Percentiles rank a stretch among this genome's conserved stretches.
These are phyloP conservation scores for Vireo griseus DNA, from an alignment of 2,797 vertebrate genomes.

Conservation along the genomic window DNA sequence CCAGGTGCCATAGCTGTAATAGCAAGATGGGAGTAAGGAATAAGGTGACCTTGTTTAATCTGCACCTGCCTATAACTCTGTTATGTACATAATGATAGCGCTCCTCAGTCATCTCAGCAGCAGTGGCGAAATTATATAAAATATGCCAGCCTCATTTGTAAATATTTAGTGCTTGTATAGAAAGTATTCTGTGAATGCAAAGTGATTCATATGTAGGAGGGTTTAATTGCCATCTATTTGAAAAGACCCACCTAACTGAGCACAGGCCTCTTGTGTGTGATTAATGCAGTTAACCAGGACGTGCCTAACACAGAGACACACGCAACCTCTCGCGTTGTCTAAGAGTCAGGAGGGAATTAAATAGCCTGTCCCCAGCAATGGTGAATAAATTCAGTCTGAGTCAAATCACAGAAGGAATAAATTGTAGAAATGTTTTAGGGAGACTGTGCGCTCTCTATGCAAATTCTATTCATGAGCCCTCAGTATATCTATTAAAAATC, in stretches of 20 bases:
- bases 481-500: background rate
- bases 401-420: background rate
- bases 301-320: background rate
- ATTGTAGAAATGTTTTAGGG: background rate
- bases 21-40: background rate
- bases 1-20: background rate
- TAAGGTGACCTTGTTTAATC: constrained; percentile 15
- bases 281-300: background rate
- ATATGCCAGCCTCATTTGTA: constrained; percentile 24
- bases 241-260: constrained; percentile 36
- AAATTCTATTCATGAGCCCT: background rate
- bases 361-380: background rate
- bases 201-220: constrained; percentile 28
- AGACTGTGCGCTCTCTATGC: background rate
- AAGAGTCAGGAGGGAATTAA: background rate
- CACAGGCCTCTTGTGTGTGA: background rate
- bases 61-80: background rate
- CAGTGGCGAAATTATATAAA: background rate
- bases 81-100: background rate
- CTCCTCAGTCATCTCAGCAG: background rate
- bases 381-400: background rate
- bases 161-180: constrained; percentile 23
- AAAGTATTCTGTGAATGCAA: constrained; percentile 25
- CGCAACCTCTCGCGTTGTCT: background rate
- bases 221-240: constrained; percentile 14